phyloP scores from a whole-genome alignment of 2,113 vertebrate species.

The Penelope pileata region DNA sequence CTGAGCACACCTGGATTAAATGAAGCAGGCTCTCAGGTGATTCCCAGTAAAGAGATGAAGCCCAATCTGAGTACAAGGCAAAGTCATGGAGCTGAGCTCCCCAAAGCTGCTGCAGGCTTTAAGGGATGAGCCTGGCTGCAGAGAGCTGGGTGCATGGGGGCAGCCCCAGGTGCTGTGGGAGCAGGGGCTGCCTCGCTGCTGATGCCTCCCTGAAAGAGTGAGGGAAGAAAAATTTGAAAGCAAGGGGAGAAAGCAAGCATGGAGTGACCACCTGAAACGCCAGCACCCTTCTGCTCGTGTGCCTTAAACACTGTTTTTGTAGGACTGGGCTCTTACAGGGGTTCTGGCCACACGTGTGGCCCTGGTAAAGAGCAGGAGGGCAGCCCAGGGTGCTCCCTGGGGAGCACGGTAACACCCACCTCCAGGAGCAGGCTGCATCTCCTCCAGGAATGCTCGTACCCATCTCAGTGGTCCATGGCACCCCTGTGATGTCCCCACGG shows the following conservation, averaged over 20 bases:
- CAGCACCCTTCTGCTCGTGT: accelerated
- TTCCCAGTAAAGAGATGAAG: background rate
- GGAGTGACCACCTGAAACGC: accelerated
- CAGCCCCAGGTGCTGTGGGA: accelerated
- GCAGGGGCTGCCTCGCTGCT: background rate
- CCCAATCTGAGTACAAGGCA: background rate
- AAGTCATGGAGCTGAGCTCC: background rate
- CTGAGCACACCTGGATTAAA: accelerated
- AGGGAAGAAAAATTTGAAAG: background rate
- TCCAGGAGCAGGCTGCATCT: background rate
- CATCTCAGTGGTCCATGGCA: background rate
- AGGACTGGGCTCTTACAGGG: accelerated
- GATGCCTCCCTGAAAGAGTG: accelerated
- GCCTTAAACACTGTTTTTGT: too few relatives aligned
- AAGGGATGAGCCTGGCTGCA: accelerated
- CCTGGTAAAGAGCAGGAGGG: background rate
- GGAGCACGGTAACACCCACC: accelerated
- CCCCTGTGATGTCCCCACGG: background rate
- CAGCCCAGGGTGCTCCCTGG: background rate
- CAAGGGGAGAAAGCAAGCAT: background rate
- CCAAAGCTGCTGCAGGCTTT: too few relatives aligned
- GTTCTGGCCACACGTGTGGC: background rate
- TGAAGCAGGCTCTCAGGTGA: accelerated
- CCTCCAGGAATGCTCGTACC: accelerated
- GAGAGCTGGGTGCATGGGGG: background rate